Conservation (phyloP, 2,888 invertebrate species). For the Leptinotarsa peninsularis region DNA sequence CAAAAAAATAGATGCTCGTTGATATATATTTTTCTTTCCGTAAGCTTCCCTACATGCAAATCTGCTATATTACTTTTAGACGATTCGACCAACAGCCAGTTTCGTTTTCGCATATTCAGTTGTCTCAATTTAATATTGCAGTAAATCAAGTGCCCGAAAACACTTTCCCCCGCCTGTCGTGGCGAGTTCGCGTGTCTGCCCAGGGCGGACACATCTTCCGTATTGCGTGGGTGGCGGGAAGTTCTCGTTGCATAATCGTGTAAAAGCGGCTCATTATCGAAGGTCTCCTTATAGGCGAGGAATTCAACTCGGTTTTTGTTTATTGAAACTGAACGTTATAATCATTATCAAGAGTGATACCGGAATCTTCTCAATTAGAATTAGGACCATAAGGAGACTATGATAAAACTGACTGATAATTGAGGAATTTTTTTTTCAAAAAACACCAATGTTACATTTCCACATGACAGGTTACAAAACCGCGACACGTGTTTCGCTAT, state of each 20-base stretch:
- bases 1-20: too few species aligned
- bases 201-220: conserved; percentile 42
- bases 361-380: too few species aligned
- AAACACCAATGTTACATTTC: too few species aligned
- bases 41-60: too few species aligned
- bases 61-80: too few species aligned
- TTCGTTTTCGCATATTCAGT: conserved; percentile 9
- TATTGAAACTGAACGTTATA: background rate
- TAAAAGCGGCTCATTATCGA: background rate
- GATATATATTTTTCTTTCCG: too few species aligned
- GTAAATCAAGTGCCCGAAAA: conserved; percentile 26
- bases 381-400: too few species aligned
- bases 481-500: too few species aligned
- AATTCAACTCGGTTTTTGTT: background rate
- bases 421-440: too few species aligned
- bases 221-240: conserved; percentile 42
- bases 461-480: too few species aligned
- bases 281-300: background rate
- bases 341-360: too few species aligned
- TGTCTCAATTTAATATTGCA: conserved; percentile 33
- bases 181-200: conserved; percentile 41
- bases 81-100: background rate
- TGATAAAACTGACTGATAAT: too few species aligned
- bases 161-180: conserved; percentile 23
- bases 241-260: conserved; percentile 31